A percentile compares a stretch with the other conserved stretches of the same genome.
Conservation (phyloP, 2,797 vertebrate genomes). For the Labeo calbasu region DNA sequence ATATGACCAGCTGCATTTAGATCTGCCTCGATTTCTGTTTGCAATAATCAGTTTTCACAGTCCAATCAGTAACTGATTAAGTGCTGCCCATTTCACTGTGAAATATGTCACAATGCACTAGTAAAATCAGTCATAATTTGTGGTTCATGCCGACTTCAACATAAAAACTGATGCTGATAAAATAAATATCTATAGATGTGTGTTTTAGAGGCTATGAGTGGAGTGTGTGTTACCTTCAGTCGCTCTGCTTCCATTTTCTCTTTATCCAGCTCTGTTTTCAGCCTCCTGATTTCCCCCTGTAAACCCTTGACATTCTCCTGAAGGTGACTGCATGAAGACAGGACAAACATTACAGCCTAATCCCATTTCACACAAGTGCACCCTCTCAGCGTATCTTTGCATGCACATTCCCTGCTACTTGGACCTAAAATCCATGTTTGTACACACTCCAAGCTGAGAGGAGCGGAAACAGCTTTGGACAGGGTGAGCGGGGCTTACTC, state of each 20-base stretch:
- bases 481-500: constrained; percentile 72
- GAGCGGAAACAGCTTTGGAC: neutral
- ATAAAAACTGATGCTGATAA: neutral
- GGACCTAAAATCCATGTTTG: constrained; percentile 30
- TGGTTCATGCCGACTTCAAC: neutral
- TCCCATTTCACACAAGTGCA: constrained; percentile 31
- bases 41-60: neutral
- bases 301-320: constrained; percentile 69
- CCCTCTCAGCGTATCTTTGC: constrained; percentile 16
- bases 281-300: constrained; percentile 74
- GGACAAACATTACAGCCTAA: constrained; percentile 7
- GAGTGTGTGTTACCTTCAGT: constrained; percentile 59
- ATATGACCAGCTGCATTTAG: neutral
- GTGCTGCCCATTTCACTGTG: neutral
- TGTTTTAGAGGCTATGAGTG: neutral
- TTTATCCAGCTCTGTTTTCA: constrained; percentile 68
- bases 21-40: neutral
- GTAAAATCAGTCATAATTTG: neutral
- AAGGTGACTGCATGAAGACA: constrained; percentile 70
- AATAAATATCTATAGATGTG: neutral
- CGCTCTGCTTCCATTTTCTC: constrained; percentile 66
- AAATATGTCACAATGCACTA: neutral
- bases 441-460: constrained; percentile 15
- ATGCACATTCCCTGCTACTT: constrained; percentile 21
- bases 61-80: neutral